phyloP scores from a whole-genome alignment of 2,888 invertebrate species.

The Xestia c-nigrum region DNA sequence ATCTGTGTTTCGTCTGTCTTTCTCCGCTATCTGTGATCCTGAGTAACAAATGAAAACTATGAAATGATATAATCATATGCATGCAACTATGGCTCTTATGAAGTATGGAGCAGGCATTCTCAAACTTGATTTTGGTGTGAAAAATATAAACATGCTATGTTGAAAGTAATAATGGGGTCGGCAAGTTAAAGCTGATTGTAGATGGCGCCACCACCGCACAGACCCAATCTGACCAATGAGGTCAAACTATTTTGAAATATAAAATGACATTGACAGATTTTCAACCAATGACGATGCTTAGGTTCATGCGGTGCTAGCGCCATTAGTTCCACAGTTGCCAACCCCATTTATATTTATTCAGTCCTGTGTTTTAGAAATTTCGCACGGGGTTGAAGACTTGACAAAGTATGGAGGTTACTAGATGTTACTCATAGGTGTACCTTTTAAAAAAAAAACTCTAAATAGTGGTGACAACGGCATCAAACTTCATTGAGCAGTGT shows the following conservation, averaged over 20 bases:
- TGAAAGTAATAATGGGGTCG: background rate
- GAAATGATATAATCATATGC: background rate
- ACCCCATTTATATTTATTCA: background rate
- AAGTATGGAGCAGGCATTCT: conserved; percentile 29
- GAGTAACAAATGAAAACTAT: conserved; percentile 12
- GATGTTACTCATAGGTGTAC: background rate
- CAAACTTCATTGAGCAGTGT: background rate
- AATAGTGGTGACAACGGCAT: background rate
- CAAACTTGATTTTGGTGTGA: background rate
- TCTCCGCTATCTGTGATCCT: conserved; percentile 51
- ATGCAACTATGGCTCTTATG: background rate
- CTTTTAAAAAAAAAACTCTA: background rate
- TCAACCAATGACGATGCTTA: too few relatives aligned
- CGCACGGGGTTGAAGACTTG: background rate
- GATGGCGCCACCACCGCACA: too few relatives aligned
- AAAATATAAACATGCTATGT: conserved; percentile 26
- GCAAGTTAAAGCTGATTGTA: too few relatives aligned
- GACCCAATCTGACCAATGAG: too few relatives aligned
- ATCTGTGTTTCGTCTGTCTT: conserved; percentile 45
- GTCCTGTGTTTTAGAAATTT: background rate
- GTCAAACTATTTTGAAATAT: too few relatives aligned
- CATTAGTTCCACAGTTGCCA: too few relatives aligned
- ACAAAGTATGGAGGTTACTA: background rate
- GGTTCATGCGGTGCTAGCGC: too few relatives aligned
- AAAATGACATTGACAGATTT: too few relatives aligned